Base-by-base conservation (phyloP, 2,797 vertebrate genomes). In the Danio kyathit region DNA sequence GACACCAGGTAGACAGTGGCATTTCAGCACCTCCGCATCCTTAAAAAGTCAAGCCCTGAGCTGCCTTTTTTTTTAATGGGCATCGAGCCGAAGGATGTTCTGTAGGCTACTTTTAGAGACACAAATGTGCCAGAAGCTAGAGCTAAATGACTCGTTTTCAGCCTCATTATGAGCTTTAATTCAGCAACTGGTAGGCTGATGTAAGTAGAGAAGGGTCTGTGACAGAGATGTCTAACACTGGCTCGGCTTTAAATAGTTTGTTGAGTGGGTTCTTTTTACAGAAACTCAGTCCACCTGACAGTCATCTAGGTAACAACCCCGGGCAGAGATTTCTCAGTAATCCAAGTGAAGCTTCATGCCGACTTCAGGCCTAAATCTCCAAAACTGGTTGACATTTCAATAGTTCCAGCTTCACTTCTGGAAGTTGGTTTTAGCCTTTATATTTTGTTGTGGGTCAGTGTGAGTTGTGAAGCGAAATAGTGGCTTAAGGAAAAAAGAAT, bases 1-100 rank as follows among this genome's bases (percentile, higher is more conserved):
- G 76, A 83, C 77, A 82, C 76, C 12, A 44, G 48, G 10, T 21
- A 60, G 52, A 79, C 54, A 52, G 69, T 74, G 44, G 61, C 56
- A 64, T 79, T 70, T 57, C 12, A 41, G 61, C 46, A 66, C 21
- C 16, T 66, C 17, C 11, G n/a, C 7, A 17, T 74, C 17, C 74
- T 57, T 79, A 60, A 75, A 67, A 77, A 65, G 40, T 38, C 13
- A 71, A 76, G 80, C 69, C 67, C 5, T 29, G 67, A 16, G 57
- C 21, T 17, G 3, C n/a, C 29, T 29, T 29, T 29, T n/a, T 40
- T 48, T 54, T 61, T 76, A 74, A 74, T 72, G 66, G 52, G 48
- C 48, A 40, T 63, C 7, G 63, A 21, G 52, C 19, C 6, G 29
- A 82, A 21, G 21, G 21, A 72, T 66, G 38, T 40, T 56, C 40